Base-by-base conservation (phyloP, 2,888 invertebrate genomes). In the Mimachlamys varia region DNA sequence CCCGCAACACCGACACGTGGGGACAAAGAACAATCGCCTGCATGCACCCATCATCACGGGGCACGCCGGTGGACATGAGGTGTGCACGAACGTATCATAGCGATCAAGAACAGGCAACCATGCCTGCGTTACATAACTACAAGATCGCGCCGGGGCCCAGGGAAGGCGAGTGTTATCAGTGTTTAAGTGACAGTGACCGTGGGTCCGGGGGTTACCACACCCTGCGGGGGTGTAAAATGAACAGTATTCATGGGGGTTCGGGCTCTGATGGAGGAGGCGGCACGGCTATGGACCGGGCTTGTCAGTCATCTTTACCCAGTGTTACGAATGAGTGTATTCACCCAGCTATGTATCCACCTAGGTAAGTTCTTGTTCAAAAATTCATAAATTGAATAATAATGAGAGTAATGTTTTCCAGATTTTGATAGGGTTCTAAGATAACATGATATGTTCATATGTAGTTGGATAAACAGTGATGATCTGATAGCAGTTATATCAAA, bases 251-350 rank as follows among this genome's bases (percentile, higher is more conserved):
- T 55, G 93, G 94, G 55, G 95, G 95, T 53, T 93, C 50, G 38
- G 89, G 88, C 38, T 88, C 89, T 89, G 92, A 92, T 10, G 88
- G 92, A 76, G 94, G 92, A 50, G 94, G 94, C 58, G 95, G 95
- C 44, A 93, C 93, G 15, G 93, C 94, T 91, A 97, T 97, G 95
- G 97, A 97, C 93, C 95, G 97, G 92, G 97, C 97, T 88, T 97
- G 97, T 91, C 97, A 97, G 96, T 97, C 97, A 49, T 97, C 97
- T 50, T 94, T 97, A 88, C 97, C 97, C 53, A 96, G 96, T 92
- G 92, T 96, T 62, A 95, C 95, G 55, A 94, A 94, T 91, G 95
- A 95, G 88, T 89, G 90, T 50, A 89, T 89, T 19, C 89, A 90
- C 38, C 89, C 90, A 10, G 89, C 91, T 19, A 38, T 89, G 58